Conservation (phyloP, 2,113 vertebrate genomes). For the Ovis canadensis region DNA sequence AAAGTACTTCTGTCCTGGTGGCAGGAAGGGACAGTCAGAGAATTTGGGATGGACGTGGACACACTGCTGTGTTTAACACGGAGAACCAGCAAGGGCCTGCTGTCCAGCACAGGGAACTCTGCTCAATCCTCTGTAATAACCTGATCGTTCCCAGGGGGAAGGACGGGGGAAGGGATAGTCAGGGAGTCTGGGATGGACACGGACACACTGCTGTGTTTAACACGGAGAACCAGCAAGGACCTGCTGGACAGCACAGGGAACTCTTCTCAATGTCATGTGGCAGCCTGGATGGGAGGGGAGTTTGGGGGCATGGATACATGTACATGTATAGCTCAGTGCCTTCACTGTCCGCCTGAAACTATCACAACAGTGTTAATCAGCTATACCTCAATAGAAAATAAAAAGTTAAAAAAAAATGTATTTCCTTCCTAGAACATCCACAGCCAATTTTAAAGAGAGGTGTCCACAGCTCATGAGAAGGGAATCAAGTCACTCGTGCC, state of each 20-base stretch:
- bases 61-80: too few species aligned
- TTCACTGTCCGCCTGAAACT: background rate
- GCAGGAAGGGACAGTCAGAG: background rate
- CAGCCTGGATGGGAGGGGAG: background rate
- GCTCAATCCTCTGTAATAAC: too few species aligned
- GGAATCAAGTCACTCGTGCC: background rate
- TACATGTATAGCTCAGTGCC: background rate
- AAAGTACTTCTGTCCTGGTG: background rate
- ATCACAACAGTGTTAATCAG: background rate
- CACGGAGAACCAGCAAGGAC: too few species aligned
- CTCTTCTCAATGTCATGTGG: background rate
- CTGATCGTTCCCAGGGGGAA: fast-evolving
- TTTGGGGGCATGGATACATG: background rate
- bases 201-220: too few species aligned
- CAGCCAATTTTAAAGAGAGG: background rate
- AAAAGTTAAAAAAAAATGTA: background rate
- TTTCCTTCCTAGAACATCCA: background rate
- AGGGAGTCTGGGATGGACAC: too few species aligned
- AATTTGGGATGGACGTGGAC: background rate
- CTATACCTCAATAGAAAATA: background rate
- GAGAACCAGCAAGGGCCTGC: too few species aligned
- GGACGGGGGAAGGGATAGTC: too few species aligned
- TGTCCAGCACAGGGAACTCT: too few species aligned
- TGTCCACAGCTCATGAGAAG: background rate
- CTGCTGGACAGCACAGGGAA: too few species aligned